Evolutionary conservation across 2,113 vertebrate genomes (phyloP).

Genomic region (Megaceryle torquata): DNA sequence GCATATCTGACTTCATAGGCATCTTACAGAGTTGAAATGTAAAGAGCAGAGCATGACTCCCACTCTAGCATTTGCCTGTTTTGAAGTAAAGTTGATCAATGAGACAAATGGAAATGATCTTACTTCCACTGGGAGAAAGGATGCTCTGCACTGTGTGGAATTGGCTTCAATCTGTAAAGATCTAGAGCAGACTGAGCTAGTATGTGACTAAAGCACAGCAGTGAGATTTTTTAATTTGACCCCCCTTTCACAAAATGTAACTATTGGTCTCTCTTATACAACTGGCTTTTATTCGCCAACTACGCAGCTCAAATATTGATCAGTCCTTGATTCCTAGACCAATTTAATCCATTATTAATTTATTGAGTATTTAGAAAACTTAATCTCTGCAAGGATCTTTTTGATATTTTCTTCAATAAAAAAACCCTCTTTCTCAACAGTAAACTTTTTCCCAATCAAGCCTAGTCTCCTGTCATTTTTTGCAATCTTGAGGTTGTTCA

Average conservation of each 20-base stretch:
- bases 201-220: background rate
- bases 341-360: background rate
- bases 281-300: background rate
- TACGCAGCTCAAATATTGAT: background rate
- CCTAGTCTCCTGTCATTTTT: background rate
- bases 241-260: background rate
- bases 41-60: background rate
- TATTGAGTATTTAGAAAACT: background rate
- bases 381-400: background rate
- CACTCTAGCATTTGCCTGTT: background rate
- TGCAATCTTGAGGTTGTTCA: background rate
- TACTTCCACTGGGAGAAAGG: background rate
- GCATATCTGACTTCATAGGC: background rate
- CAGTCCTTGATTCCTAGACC: background rate
- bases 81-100: background rate
- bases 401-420: background rate
- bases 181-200: background rate
- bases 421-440: background rate
- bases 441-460: background rate
- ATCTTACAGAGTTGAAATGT: background rate
- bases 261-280: background rate
- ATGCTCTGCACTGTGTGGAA: background rate
- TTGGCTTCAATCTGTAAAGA: background rate
- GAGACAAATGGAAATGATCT: background rate
- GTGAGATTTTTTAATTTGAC: background rate